phyloP scores from a whole-genome alignment of 2,888 invertebrate species.

The Steromphala cineraria region DNA sequence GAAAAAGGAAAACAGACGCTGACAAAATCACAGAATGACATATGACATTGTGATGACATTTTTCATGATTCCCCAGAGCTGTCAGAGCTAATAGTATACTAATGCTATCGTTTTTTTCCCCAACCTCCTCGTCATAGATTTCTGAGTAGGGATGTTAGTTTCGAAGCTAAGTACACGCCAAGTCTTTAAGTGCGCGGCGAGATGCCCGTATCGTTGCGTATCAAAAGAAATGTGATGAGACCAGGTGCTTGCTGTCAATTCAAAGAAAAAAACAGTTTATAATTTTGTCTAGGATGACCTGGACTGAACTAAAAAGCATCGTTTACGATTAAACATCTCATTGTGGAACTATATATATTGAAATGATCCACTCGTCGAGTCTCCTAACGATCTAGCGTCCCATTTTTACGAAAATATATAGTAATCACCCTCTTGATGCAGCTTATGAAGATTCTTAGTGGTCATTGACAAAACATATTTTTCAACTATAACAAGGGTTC shows the following conservation, averaged over 20 bases:
- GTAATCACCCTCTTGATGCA: too few relatives aligned
- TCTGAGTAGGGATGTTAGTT: neutral
- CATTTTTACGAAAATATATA: too few relatives aligned
- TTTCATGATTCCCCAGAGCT: neutral
- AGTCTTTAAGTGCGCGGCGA: constrained; percentile 1
- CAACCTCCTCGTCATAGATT: neutral
- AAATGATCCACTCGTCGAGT: too few relatives aligned
- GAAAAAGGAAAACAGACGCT: constrained; percentile 3
- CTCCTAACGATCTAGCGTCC: too few relatives aligned
- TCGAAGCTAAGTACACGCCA: neutral
- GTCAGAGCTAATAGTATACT: neutral
- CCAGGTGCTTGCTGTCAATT: neutral
- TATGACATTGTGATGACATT: constrained; percentile 1
- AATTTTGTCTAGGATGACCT: too few relatives aligned
- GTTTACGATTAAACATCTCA: too few relatives aligned
- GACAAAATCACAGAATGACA: neutral
- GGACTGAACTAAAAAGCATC: too few relatives aligned
- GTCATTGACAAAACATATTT: too few relatives aligned
- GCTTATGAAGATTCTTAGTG: too few relatives aligned
- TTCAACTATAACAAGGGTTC: too few relatives aligned
- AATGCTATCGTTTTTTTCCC: neutral
- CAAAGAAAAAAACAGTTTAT: neutral
- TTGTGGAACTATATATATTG: too few relatives aligned
- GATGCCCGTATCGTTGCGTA: neutral
- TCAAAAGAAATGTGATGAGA: neutral